Base-by-base conservation (phyloP, 2,113 vertebrate genomes). In the Gavia stellata region DNA sequence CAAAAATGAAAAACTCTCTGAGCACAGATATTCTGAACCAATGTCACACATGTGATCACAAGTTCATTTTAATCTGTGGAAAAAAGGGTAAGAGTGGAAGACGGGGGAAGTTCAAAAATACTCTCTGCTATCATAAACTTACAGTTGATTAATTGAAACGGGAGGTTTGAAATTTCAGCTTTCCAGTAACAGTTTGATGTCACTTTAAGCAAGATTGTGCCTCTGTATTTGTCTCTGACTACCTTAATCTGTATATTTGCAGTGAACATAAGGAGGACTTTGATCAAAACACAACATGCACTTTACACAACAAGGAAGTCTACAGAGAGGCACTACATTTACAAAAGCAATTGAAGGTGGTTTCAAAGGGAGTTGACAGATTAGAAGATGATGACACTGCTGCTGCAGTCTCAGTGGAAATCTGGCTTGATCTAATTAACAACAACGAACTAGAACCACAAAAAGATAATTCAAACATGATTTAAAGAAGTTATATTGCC, bases 351-450 rank as follows among this genome's bases (percentile, higher is more conserved):
- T 95, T 97, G 96, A 97, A 96, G 91, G 92, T 95, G 42, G 92
- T 97, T 97, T 97, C 95, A 96, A 96, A 97, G 92, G 95, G 95
- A 97, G 49, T 55, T 97, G 96, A 97, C 96, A 97, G 96, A 97
- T 96, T 95, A 97, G 89, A 97, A 87, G 89, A 95, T 90, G 96
- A 97, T 97, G 95, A 96, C 95, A 96, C 74, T 74, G 93, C 92
- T 95, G 66, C 89, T 83, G 84, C 87, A 92, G 89, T 94, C 95
- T 97, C 91, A n/a, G 34, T 83, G 87, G 97, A 97, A 96, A 96
- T 95, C 87, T 95, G 89, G 58, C 53, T 97, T 95, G 89, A 97
- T 97, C 97, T 97, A 97, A 97, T 97, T 96, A 97, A 97, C 94
- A 96, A 56, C 95, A 84, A 94, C 0, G n/a, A 96, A 88, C 74